Evolutionary conservation across 2,113 vertebrate genomes (phyloP).

Genomic region (Tinamus guttatus): DNA sequence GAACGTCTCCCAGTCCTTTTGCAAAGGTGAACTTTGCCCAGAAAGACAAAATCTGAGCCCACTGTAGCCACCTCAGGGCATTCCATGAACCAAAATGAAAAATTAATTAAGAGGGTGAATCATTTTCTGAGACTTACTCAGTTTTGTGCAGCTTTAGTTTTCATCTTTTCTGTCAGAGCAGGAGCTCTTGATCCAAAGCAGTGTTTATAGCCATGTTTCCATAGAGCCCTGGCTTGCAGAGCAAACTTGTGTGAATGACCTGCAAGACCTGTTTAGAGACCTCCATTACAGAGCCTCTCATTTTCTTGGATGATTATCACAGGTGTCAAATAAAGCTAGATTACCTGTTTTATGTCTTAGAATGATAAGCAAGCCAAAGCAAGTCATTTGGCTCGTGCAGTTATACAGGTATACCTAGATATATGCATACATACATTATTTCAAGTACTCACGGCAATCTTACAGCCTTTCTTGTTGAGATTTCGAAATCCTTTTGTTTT

Average conservation of each 20-base stretch:
- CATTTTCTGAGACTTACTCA: conserved; percentile 56
- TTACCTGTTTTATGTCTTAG: conserved; percentile 64
- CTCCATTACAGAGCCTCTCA: conserved; percentile 62
- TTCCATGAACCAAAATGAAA: conserved; percentile 67
- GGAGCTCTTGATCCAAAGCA: conserved; percentile 37
- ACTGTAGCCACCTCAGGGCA: conserved; percentile 68
- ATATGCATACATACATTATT: conserved; percentile 52
- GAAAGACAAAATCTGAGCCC: conserved; percentile 53
- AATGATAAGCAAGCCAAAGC: conserved; percentile 74
- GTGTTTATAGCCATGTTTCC: conserved; percentile 60
- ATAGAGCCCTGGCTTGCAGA: conserved; percentile 37
- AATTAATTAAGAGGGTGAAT: conserved; percentile 73
- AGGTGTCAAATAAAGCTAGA: conserved; percentile 66
- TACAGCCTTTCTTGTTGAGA: conserved; percentile 19
- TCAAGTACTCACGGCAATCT: conserved; percentile 61
- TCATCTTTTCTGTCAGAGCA: conserved; percentile 44
- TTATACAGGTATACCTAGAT: conserved; percentile 61
- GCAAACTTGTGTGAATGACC: conserved; percentile 51
- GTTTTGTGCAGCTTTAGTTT: conserved; percentile 31
- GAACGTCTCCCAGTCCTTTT: conserved; percentile 42
- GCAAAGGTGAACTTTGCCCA: conserved; percentile 67
- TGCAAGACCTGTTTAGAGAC: conserved; percentile 72
- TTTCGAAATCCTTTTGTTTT: conserved; percentile 11
- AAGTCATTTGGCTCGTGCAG: conserved; percentile 64
- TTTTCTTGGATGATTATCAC: conserved; percentile 60